These are phyloP conservation scores for Enteromius viviparus DNA, from an alignment of 2,797 vertebrate genomes.

Conservation along the genomic window DNA sequence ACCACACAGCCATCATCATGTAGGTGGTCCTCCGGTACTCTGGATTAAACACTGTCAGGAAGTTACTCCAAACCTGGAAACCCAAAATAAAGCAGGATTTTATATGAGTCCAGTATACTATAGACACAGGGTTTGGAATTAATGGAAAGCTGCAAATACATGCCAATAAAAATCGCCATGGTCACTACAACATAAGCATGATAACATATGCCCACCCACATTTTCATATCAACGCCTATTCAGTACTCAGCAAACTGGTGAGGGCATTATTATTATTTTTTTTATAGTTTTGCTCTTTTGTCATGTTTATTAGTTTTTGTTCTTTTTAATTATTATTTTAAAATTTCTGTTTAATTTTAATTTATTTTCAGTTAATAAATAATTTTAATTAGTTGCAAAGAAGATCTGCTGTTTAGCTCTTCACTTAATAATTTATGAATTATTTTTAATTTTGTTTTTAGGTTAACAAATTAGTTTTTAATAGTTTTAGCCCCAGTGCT, in stretches of 20 bases:
- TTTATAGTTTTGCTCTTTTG: background rate
- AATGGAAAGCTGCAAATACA: background rate
- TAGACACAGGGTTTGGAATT: background rate
- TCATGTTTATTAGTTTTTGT: background rate
- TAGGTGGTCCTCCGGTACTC: slow-evolving; percentile 92
- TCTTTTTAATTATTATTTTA: background rate
- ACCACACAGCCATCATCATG: slow-evolving; percentile 99
- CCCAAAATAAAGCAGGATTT: background rate
- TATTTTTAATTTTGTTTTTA: background rate
- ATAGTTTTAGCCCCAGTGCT: background rate
- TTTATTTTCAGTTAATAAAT: background rate
- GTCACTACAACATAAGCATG: background rate
- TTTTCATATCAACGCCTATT: background rate
- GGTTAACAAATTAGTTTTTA: background rate
- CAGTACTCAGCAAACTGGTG: background rate
- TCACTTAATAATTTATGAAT: background rate
- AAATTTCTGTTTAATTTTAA: background rate
- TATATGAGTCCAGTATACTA: background rate
- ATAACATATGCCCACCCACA: background rate
- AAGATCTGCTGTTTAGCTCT: background rate
- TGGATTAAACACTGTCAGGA: slow-evolving; percentile 86
- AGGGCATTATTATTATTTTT: background rate
- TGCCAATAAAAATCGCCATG: background rate
- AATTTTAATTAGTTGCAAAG: background rate
- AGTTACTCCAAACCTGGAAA: slow-evolving; percentile 90